These are phyloP conservation scores for Oxyscelio sp. DNA, from an alignment of 2,888 invertebrate species.

Conservation along the genomic window DNA sequence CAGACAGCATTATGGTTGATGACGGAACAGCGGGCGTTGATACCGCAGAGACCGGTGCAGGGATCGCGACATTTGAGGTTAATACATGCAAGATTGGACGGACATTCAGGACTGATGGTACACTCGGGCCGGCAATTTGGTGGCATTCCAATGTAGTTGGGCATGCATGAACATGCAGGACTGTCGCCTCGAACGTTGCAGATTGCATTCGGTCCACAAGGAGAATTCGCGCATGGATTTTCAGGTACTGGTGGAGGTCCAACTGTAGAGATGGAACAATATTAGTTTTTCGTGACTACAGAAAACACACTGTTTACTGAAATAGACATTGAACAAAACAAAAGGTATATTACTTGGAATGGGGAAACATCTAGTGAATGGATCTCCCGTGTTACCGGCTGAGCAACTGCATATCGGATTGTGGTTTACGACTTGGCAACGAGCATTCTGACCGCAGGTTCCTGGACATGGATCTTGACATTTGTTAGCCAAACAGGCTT, in stretches of 20 bases:
- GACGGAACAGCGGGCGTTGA: constrained; percentile 90
- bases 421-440: constrained; percentile 94
- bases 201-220: constrained; percentile 90
- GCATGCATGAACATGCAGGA: constrained; percentile 90
- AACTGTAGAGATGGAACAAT: constrained; percentile 59
- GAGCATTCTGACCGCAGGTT: constrained; percentile 93
- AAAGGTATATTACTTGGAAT: constrained; percentile 90
- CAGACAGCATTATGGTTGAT: constrained; percentile 91
- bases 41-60: constrained; percentile 90
- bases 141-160: constrained; percentile 90
- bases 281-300: no score
- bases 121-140: constrained; percentile 91
- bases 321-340: no score
- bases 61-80: constrained; percentile 91
- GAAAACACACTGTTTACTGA: no score
- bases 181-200: constrained; percentile 89
- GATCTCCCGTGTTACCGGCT: constrained; percentile 92
- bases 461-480: constrained; percentile 94
- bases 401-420: constrained; percentile 94
- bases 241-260: constrained; percentile 79
- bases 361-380: constrained; percentile 90
- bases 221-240: constrained; percentile 90
- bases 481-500: constrained; percentile 93
- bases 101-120: constrained; percentile 90
- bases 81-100: constrained; percentile 90